A percentile compares a stretch with the other conserved stretches of the same genome.
phyloP scores from a whole-genome alignment of 2,113 vertebrate genomes.

The Labeo rohita region DNA sequence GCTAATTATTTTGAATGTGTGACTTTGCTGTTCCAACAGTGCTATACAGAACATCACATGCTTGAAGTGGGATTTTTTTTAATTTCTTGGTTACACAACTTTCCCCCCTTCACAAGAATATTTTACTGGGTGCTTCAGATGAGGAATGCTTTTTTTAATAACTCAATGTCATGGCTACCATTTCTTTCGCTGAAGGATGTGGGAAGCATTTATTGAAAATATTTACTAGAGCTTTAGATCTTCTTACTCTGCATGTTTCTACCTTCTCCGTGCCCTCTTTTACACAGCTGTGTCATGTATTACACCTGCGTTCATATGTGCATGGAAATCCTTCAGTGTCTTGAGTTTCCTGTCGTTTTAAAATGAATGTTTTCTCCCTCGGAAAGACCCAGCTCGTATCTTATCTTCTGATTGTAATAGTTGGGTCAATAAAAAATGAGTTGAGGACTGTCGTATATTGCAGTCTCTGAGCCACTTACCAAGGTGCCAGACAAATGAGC shows the following conservation, averaged over 20 bases:
- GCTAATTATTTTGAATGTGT: constrained; percentile 84
- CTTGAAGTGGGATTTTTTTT: constrained; percentile 61
- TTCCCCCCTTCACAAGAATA: neutral
- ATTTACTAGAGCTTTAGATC: neutral
- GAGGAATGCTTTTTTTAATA: neutral
- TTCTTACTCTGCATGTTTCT: constrained; percentile 27
- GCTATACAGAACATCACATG: constrained; percentile 64
- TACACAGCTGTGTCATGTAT: constrained; percentile 18
- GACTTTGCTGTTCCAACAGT: constrained; percentile 58
- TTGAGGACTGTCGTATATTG: constrained; percentile 34
- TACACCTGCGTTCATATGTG: constrained; percentile 16
- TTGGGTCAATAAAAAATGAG: constrained; percentile 47
- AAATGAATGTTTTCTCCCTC: constrained; percentile 36
- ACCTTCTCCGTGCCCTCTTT: constrained; percentile 33
- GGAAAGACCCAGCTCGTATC: constrained; percentile 30
- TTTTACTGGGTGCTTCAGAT: constrained; percentile 3
- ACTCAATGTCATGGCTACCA: neutral
- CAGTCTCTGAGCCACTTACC: constrained; percentile 43
- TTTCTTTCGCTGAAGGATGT: constrained; percentile 44
- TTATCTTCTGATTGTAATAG: constrained; percentile 52
- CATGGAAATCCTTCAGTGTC: constrained; percentile 31
- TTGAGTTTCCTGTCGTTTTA: constrained; percentile 4
- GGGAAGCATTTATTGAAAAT: constrained; percentile 37
- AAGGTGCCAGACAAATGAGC: constrained; percentile 49
- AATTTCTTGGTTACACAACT: neutral